These are phyloP conservation scores for Linurgus olivaceus DNA, from an alignment of 2,797 vertebrate genomes.

Conservation along the genomic window DNA sequence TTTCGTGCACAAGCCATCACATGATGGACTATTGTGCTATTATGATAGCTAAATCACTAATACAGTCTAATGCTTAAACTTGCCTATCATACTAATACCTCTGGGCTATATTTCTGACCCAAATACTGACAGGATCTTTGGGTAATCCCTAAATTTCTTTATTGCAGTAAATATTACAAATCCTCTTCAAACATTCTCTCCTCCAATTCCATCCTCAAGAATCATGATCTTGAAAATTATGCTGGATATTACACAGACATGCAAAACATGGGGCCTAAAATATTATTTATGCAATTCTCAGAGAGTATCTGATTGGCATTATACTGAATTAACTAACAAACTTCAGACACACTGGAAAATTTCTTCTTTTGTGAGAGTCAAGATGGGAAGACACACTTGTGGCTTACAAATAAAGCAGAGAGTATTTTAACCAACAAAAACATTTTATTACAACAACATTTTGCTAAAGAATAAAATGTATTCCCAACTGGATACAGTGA, in stretches of 20 bases:
- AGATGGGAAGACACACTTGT: conserved; percentile 35
- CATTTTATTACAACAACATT: conserved; percentile 61
- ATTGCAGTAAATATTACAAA: conserved; percentile 57
- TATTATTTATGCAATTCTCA: conserved; percentile 46
- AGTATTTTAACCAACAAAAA: conserved; percentile 45
- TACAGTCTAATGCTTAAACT: conserved; percentile 66
- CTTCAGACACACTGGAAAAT: conserved; percentile 42
- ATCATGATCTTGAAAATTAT: conserved; percentile 9
- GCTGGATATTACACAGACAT: conserved; percentile 27
- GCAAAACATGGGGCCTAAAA: not conserved
- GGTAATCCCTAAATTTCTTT: conserved; percentile 59
- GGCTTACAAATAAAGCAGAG: conserved; percentile 48
- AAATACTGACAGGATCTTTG: conserved; percentile 61
- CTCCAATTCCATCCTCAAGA: not conserved
- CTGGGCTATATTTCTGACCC: conserved; percentile 58
- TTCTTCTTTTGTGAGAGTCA: conserved; percentile 47
- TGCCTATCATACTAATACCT: conserved; percentile 54
- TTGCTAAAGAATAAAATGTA: conserved; percentile 56
- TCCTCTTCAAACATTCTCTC: conserved; percentile 11
- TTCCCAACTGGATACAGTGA: conserved; percentile 2
- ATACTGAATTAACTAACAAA: conserved; percentile 59
- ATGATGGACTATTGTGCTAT: conserved; percentile 46
- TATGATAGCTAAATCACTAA: conserved; percentile 68
- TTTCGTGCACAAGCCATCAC: conserved; percentile 45
- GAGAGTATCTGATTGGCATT: conserved; percentile 54